These are phyloP conservation scores for Diploptera punctata DNA, from an alignment of 2,888 invertebrate species.

Conservation along the genomic window DNA sequence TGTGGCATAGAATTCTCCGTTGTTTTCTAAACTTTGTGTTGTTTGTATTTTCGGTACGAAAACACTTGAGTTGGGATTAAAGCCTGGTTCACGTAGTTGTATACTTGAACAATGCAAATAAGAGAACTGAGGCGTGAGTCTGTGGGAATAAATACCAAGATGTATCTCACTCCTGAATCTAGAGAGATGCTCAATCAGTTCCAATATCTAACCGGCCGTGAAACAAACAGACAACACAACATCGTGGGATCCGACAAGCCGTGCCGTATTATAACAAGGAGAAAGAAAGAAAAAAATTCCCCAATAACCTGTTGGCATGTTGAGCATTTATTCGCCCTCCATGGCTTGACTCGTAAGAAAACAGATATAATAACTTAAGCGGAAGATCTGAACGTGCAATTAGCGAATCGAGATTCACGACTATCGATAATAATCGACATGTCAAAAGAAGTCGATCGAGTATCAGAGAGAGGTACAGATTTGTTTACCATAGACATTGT, in stretches of 20 bases:
- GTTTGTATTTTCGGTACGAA: too few species aligned
- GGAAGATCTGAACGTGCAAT: slow-evolving; percentile 10
- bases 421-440: slow-evolving; percentile 25
- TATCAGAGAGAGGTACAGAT: slow-evolving; percentile 14
- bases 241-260: slow-evolving; percentile 26
- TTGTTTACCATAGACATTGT: too few species aligned
- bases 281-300: background rate
- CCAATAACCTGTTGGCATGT: slow-evolving; percentile 22
- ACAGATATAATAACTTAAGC: background rate
- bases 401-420: slow-evolving; percentile 26
- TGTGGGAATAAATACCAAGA: background rate
- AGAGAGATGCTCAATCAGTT: slow-evolving; percentile 13
- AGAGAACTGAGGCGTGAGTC: background rate
- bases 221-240: slow-evolving; percentile 24
- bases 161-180: slow-evolving; percentile 24
- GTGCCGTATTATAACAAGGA: slow-evolving; percentile 6
- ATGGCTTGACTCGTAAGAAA: slow-evolving; percentile 6
- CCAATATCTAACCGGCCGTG: slow-evolving; percentile 29
- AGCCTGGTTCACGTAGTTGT: too few species aligned
- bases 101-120: background rate
- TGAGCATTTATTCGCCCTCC: slow-evolving; percentile 18
- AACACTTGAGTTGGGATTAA: too few species aligned
- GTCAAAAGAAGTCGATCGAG: slow-evolving; percentile 28
- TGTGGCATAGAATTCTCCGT: too few species aligned
- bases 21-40: too few species aligned